Percentiles rank a stretch among this genome's conserved stretches.
Evolutionary conservation across 1,140 invertebrate species (phyloP).

Genomic region (Rhynchophorus ferrugineus): DNA sequence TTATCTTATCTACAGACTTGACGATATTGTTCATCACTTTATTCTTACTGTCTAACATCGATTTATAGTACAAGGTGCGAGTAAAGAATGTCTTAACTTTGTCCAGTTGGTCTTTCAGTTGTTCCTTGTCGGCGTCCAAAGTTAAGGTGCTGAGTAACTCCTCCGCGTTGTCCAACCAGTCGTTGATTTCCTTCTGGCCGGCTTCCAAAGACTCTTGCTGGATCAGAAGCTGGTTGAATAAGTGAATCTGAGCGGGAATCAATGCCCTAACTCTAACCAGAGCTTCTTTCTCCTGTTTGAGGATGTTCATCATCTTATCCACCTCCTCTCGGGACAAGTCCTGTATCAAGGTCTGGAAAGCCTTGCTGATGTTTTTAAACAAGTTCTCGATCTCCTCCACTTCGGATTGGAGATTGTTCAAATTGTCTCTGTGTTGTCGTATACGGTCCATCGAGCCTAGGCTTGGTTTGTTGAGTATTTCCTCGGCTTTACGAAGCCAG

Average conservation of each 20-base stretch:
- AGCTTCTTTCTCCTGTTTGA: constrained; percentile 85
- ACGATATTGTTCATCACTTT: constrained; percentile 87
- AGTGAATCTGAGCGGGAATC: constrained; percentile 70
- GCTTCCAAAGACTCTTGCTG: constrained; percentile 85
- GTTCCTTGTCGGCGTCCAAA: constrained; percentile 62
- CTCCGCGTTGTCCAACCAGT: constrained; percentile 82
- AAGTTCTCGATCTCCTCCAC: constrained; percentile 81
- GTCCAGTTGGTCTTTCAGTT: constrained; percentile 66
- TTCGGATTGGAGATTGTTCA: constrained; percentile 72
- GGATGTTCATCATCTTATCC: constrained; percentile 77
- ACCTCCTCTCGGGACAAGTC: constrained; percentile 86
- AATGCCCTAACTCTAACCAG: constrained; percentile 73
- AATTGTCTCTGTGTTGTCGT: constrained; percentile 67
- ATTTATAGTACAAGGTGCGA: constrained; percentile 81
- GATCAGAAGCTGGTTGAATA: constrained; percentile 75
- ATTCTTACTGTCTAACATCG: constrained; percentile 90
- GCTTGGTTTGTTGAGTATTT: constrained; percentile 56
- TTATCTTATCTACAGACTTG: constrained; percentile 64
- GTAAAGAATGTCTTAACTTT: constrained; percentile 83
- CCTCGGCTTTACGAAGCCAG: constrained; percentile 75
- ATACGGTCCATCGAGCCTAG: constrained; percentile 69
- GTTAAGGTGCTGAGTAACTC: constrained; percentile 55
- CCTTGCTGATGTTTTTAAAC: constrained; percentile 82
- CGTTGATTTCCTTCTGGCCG: constrained; percentile 74
- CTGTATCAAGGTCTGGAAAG: constrained; percentile 82